A percentile compares a stretch with the other conserved stretches of the same genome.
These are phyloP conservation scores for Lordiphosa clarofinis DNA, from an alignment of 1,140 invertebrate species.

Conservation along the genomic window DNA sequence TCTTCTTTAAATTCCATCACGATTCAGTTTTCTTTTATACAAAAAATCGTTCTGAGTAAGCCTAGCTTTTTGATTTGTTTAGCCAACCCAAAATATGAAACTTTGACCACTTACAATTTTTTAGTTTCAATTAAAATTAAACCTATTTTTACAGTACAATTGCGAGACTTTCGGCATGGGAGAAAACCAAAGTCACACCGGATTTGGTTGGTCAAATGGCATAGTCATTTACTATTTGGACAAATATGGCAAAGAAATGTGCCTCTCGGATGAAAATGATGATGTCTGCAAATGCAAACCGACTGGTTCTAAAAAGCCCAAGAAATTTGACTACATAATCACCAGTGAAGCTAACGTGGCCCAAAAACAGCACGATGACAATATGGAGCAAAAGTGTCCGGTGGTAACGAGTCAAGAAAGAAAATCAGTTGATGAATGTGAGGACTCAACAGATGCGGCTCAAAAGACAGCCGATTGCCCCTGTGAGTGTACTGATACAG, in stretches of 20 bases:
- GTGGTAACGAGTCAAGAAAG: not conserved
- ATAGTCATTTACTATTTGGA: slow-evolving; percentile 88
- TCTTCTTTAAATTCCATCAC: no score
- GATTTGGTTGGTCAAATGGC: slow-evolving; percentile 97
- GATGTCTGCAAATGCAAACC: slow-evolving; percentile 1
- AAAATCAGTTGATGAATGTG: no score
- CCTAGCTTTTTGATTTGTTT: no score
- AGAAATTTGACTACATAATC: not conserved
- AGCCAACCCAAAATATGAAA: no score
- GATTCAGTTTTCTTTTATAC: no score
- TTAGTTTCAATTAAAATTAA: not conserved
- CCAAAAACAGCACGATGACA: slow-evolving; percentile 12
- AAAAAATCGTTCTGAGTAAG: no score
- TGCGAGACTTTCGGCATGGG: slow-evolving; percentile 84
- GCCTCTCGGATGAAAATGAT: slow-evolving; percentile 8
- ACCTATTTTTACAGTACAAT: slow-evolving; percentile 85
- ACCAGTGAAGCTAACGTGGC: slow-evolving; percentile 7
- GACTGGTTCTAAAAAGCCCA: not conserved
- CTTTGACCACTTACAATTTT: not conserved
- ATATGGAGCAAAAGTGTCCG: slow-evolving; percentile 6
- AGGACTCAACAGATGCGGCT: no score
- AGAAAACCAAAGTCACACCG: slow-evolving; percentile 91
- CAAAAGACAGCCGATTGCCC: no score
- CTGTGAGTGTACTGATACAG: no score
- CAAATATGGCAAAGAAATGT: slow-evolving; percentile 82